Evolutionary conservation across 2,113 vertebrate species (phyloP).

Genomic region (Eira barbara): DNA sequence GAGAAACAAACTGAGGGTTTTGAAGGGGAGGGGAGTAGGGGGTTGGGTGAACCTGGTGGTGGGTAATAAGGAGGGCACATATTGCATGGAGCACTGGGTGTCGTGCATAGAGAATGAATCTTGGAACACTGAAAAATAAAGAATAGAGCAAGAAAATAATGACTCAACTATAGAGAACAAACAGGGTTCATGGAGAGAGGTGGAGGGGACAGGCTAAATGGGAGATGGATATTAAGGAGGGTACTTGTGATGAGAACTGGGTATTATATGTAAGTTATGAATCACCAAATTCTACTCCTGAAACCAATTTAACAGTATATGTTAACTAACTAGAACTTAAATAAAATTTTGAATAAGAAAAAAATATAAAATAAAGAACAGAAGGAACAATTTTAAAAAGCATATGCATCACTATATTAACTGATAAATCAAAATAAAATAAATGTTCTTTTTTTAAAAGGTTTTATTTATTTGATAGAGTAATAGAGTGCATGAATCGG

Average conservation of each 20-base stretch:
- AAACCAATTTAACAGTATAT: background rate
- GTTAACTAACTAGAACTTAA: background rate
- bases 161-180: background rate
- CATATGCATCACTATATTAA: background rate
- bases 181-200: background rate
- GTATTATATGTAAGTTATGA: background rate
- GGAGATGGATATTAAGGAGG: background rate
- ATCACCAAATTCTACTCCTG: background rate
- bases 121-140: no score
- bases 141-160: no score
- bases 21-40: no score
- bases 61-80: no score
- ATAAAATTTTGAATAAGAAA: background rate
- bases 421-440: background rate
- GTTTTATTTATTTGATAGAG: background rate
- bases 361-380: background rate
- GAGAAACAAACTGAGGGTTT: no score
- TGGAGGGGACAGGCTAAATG: background rate
- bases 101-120: no score
- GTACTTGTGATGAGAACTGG: background rate
- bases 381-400: background rate
- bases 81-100: no score
- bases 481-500: background rate
- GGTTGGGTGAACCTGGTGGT: no score
- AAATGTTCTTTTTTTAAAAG: background rate